A percentile compares a stretch with the other conserved stretches of the same genome.
These are phyloP conservation scores for Cyclophora punctaria DNA, from an alignment of 2,888 invertebrate species.

Conservation along the genomic window DNA sequence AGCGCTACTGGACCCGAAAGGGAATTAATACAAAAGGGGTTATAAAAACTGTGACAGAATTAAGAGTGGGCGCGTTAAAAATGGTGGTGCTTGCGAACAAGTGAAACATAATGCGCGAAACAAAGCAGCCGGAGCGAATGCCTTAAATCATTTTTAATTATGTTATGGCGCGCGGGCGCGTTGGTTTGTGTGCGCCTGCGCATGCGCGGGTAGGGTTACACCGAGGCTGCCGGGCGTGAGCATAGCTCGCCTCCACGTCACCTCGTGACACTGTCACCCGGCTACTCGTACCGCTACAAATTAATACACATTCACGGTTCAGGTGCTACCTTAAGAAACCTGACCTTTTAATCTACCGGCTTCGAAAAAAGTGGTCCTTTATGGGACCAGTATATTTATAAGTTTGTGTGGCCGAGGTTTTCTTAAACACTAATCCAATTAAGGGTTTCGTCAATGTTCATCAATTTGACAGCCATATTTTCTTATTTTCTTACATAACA, in stretches of 20 bases:
- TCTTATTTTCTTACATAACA: too few relatives aligned
- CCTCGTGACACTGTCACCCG: slow-evolving; percentile 31
- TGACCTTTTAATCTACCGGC: too few relatives aligned
- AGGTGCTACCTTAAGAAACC: too few relatives aligned
- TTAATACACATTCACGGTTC: too few relatives aligned
- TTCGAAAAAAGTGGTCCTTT: too few relatives aligned
- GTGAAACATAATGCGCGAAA: slow-evolving; percentile 76
- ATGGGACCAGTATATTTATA: too few relatives aligned
- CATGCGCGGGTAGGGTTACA: slow-evolving; percentile 49
- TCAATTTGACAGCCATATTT: too few relatives aligned
- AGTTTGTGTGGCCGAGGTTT: too few relatives aligned
- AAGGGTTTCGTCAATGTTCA: too few relatives aligned
- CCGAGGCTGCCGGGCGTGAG: slow-evolving; percentile 28
- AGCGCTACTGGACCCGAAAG: slow-evolving; percentile 71
- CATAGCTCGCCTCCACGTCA: slow-evolving; percentile 21
- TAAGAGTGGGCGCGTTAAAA: slow-evolving; percentile 69
- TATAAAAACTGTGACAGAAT: slow-evolving; percentile 72
- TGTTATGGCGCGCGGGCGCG: slow-evolving; percentile 67
- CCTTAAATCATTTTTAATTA: slow-evolving; percentile 76
- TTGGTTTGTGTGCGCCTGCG: slow-evolving; percentile 28
- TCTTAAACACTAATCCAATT: too few relatives aligned
- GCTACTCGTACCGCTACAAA: too few relatives aligned
- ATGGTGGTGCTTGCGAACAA: slow-evolving; percentile 67
- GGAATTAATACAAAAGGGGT: slow-evolving; percentile 71
- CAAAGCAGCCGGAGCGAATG: slow-evolving; percentile 75